phyloP scores from a whole-genome alignment of 2,113 vertebrate species.

The Bungarus multicinctus region DNA sequence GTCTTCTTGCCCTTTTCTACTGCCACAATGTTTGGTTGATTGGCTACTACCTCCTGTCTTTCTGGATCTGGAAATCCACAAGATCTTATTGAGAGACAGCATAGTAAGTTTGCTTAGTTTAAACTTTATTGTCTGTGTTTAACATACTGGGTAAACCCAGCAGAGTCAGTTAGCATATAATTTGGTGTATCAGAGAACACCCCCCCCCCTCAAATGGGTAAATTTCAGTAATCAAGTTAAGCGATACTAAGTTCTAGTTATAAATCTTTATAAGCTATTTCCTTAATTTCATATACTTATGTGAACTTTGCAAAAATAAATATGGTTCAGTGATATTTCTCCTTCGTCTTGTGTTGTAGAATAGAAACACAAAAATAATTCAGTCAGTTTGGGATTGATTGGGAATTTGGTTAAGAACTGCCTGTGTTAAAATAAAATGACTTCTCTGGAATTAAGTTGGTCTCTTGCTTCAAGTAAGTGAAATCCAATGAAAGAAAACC shows the following conservation, averaged over 20 bases:
- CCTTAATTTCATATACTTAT: not conserved
- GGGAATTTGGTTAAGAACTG: conserved; percentile 21
- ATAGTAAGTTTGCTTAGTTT: not conserved
- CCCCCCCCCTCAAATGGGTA: not conserved
- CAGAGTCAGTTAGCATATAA: not conserved
- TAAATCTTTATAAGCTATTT: not conserved
- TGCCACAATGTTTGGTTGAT: no score
- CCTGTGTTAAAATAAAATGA: conserved; percentile 23
- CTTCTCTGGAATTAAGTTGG: conserved; percentile 17
- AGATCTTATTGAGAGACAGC: not conserved
- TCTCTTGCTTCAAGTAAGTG: conserved; percentile 19
- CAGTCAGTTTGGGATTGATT: not conserved
- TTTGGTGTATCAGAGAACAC: not conserved
- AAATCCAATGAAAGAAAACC: conserved; percentile 34
- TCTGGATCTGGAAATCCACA: no score
- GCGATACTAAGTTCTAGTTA: not conserved
- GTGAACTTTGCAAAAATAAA: not conserved
- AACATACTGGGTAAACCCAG: not conserved
- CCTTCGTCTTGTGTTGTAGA: not conserved
- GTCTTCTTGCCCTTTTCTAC: no score
- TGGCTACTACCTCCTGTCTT: no score
- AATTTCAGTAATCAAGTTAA: not conserved
- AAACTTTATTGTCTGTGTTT: not conserved
- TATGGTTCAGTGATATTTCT: not conserved
- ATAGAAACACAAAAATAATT: not conserved